Percentiles rank a stretch among this genome's conserved stretches.
phyloP scores from a whole-genome alignment of 2,797 vertebrate species.

The Megalops cyprinoides region DNA sequence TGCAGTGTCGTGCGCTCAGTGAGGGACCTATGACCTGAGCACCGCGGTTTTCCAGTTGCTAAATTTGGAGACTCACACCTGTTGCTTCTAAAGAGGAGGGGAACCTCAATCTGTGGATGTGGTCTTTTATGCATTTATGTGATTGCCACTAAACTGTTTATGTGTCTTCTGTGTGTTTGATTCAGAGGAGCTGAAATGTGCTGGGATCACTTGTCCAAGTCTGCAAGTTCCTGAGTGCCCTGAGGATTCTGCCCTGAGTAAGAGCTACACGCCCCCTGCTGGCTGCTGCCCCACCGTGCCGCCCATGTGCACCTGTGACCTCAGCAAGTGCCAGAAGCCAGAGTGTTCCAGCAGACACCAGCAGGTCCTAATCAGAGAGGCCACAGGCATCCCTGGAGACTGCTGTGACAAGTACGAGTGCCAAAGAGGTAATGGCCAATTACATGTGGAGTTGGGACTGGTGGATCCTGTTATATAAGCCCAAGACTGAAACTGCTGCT shows the following conservation, averaged over 20 bases:
- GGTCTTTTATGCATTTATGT: not conserved
- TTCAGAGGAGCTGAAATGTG: constrained; percentile 74
- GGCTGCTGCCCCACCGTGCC: constrained; percentile 73
- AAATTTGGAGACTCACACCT: not conserved
- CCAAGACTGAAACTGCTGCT: no score
- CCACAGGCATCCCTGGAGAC: constrained; percentile 72
- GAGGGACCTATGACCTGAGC: constrained; percentile 49
- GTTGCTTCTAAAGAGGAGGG: constrained; percentile 41
- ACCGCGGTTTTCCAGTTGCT: constrained; percentile 37
- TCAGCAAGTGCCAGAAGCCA: constrained; percentile 61
- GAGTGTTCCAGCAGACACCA: constrained; percentile 67
- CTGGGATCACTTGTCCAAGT: constrained; percentile 64
- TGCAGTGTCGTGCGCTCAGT: constrained; percentile 37
- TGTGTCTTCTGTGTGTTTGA: constrained; percentile 42
- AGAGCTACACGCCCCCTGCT: constrained; percentile 69
- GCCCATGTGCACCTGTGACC: constrained; percentile 72
- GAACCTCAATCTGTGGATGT: constrained; percentile 5
- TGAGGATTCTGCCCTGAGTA: constrained; percentile 68
- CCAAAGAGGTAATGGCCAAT: constrained; percentile 71
- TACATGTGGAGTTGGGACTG: not conserved
- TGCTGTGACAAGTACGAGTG: constrained; percentile 77
- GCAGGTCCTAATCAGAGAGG: constrained; percentile 57
- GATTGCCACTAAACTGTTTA: not conserved
- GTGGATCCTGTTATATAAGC: no score
- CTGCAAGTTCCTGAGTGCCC: constrained; percentile 69